Evolutionary conservation across 2,888 invertebrate species (phyloP).

Genomic region (Lasioglossum marginatum): DNA sequence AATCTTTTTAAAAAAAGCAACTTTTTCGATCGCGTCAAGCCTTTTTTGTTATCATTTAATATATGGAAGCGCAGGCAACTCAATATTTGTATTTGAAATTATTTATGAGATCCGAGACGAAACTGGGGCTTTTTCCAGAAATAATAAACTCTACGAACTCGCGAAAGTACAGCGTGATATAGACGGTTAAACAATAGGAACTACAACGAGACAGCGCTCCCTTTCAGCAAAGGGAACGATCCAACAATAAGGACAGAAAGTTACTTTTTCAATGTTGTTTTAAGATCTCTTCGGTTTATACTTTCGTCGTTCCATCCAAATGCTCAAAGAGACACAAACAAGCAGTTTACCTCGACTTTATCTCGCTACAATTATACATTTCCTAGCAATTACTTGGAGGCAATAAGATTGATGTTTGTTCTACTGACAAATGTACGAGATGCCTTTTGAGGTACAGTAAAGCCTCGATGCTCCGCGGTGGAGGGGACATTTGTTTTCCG

Average conservation of each 20-base stretch:
- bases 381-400: background rate
- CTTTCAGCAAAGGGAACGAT: background rate
- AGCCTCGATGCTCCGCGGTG: too few relatives aligned
- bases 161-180: background rate
- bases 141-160: background rate
- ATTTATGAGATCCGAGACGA: background rate
- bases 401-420: background rate
- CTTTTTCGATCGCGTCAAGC: background rate
- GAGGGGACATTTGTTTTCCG: too few relatives aligned
- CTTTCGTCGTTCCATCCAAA: background rate
- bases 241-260: background rate
- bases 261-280: background rate
- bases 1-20: background rate
- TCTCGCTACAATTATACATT: background rate
- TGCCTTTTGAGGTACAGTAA: background rate
- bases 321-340: background rate
- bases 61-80: background rate
- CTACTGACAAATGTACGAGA: background rate
- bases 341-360: background rate
- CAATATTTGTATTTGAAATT: background rate
- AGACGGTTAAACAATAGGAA: constrained; percentile 1
- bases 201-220: too few relatives aligned
- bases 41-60: background rate
- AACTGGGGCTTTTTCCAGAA: background rate
- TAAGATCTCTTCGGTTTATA: background rate